Conservation (phyloP, 2,888 invertebrate species). For the Eremobia ochroleuca region DNA sequence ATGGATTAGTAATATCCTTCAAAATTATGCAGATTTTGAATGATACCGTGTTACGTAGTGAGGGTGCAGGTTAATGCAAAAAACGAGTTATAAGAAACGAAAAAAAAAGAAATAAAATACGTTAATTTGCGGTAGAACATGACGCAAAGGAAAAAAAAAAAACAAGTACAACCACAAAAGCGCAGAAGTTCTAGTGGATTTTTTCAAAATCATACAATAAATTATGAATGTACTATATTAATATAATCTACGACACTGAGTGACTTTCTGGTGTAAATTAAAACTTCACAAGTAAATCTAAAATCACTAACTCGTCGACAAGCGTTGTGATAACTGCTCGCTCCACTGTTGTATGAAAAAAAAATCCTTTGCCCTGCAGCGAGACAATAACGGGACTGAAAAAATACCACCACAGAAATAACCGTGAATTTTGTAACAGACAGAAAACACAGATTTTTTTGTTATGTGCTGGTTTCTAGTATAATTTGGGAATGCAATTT, state of each 20-base stretch:
- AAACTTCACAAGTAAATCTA: neutral
- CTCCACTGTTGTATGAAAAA: neutral
- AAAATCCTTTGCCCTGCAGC: neutral
- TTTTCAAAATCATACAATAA: too few relatives aligned
- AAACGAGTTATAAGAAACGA: neutral
- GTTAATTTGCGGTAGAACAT: neutral
- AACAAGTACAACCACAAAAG: neutral
- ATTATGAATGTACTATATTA: too few relatives aligned
- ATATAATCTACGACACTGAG: neutral
- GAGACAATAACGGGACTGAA: conserved; percentile 14
- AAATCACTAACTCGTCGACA: conserved; percentile 1
- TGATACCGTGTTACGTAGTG: neutral
- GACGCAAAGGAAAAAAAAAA: neutral
- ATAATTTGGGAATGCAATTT: conserved; percentile 13
- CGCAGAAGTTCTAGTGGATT: neutral
- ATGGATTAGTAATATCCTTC: neutral
- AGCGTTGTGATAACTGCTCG: neutral
- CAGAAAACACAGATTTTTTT: neutral
- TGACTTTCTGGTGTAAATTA: too few relatives aligned
- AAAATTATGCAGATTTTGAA: neutral
- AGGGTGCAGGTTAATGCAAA: neutral
- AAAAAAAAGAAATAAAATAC: neutral
- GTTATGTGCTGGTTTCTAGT: neutral
- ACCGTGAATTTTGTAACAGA: conserved; percentile 3
- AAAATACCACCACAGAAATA: conserved; percentile 18